phyloP scores from a whole-genome alignment of 1,140 invertebrate species.

The Latrodectus geometricus region DNA sequence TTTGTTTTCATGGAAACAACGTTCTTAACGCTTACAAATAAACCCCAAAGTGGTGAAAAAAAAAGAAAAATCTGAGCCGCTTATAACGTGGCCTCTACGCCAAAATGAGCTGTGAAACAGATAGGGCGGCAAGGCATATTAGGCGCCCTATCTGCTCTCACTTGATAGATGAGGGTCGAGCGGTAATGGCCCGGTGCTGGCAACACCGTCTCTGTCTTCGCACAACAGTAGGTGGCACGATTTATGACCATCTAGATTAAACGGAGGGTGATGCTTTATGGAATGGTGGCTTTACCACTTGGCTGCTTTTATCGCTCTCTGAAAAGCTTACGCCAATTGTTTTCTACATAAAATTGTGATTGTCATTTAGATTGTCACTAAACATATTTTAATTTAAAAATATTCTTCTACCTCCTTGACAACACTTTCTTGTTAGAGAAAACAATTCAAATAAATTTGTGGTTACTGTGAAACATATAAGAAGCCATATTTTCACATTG shows the following conservation, averaged over 20 bases:
- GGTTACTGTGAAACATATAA: too few species aligned
- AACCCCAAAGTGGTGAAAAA: constrained; percentile 10
- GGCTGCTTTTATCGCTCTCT: neutral
- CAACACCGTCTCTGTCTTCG: constrained; percentile 25
- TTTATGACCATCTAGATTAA: constrained; percentile 46
- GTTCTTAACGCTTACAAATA: constrained; percentile 3
- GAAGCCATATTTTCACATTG: too few species aligned
- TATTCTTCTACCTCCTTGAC: too few species aligned
- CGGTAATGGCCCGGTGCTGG: constrained; percentile 34
- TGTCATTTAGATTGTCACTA: too few species aligned
- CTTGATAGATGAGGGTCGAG: constrained; percentile 50
- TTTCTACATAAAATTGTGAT: too few species aligned
- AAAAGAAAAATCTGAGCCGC: neutral
- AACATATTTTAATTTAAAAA: too few species aligned
- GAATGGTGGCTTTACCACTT: neutral
- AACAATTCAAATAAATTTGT: too few species aligned
- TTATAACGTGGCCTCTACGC: neutral
- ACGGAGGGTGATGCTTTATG: constrained; percentile 19
- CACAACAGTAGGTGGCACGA: constrained; percentile 43
- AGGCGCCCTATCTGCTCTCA: constrained; percentile 55
- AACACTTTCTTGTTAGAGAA: too few species aligned
- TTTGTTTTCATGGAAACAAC: neutral
- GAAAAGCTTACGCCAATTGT: too few species aligned
- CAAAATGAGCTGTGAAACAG: constrained; percentile 36
- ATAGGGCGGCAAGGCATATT: constrained; percentile 38